Evolutionary conservation across 1,140 invertebrate species (phyloP).

Genomic region (Drosophila equinoxialis): DNA sequence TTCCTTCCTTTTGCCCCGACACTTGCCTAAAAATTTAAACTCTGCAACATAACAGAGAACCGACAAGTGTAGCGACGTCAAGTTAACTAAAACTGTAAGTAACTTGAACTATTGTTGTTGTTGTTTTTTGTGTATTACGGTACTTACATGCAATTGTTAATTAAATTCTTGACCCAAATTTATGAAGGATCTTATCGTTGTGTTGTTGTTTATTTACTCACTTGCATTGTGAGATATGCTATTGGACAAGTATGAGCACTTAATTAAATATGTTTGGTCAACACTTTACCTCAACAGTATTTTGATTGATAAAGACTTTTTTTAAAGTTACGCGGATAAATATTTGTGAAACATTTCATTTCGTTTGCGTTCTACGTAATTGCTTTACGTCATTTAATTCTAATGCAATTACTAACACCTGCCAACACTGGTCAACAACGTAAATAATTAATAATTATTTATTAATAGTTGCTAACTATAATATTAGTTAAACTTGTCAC

Average conservation of each 20-base stretch:
- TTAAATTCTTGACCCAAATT: constrained; percentile 66
- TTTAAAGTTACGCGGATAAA: constrained; percentile 7
- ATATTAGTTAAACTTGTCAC: not conserved
- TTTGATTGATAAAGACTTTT: not conserved
- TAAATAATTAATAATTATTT: not conserved
- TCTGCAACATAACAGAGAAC: constrained; percentile 4
- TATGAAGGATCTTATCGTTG: constrained; percentile 26
- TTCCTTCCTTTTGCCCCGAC: not conserved
- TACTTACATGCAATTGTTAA: constrained; percentile 34
- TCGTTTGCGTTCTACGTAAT: not conserved
- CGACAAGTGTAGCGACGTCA: not conserved
- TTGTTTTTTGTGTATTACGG: constrained; percentile 16
- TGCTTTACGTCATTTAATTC: not conserved
- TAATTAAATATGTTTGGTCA: constrained; percentile 3
- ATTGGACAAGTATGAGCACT: not conserved
- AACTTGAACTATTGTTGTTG: not conserved
- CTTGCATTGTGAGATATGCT: not conserved
- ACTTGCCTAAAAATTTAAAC: constrained; percentile 1
- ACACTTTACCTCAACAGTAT: not conserved
- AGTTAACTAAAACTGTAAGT: constrained; percentile 28
- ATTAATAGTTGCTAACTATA: not conserved
- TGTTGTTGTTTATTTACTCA: not conserved
- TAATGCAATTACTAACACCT: not conserved
- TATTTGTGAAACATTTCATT: not conserved
- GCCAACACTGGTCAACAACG: constrained; percentile 2